Evolutionary conservation across 2,888 invertebrate genomes (phyloP).

Genomic region (Acanthoscelides obtectus): DNA sequence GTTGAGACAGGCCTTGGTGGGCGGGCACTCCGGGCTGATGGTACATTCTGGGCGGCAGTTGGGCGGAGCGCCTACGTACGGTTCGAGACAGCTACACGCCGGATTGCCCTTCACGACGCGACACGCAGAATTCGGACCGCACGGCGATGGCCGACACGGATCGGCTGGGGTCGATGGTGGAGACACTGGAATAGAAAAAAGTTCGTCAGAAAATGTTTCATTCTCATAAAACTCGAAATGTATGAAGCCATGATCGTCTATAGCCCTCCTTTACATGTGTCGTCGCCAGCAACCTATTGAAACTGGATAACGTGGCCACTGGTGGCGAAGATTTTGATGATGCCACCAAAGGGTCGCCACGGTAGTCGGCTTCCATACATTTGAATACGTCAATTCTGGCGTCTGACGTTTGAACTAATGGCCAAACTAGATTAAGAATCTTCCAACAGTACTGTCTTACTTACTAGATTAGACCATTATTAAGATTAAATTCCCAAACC

Average conservation of each 20-base stretch:
- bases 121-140: slow-evolving; percentile 57
- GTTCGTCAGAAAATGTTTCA: no score
- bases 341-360: no score
- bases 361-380: no score
- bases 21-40: slow-evolving; percentile 64
- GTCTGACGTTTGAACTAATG: no score
- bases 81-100: slow-evolving; percentile 59
- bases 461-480: not conserved
- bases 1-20: slow-evolving; percentile 63
- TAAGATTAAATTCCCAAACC: slow-evolving; percentile 5
- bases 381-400: no score
- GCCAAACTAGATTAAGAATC: slow-evolving; percentile 1
- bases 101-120: slow-evolving; percentile 45
- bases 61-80: slow-evolving; percentile 59
- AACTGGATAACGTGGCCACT: no score
- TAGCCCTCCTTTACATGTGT: no score
- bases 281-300: no score
- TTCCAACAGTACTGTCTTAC: no score
- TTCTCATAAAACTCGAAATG: no score
- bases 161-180: slow-evolving; percentile 43
- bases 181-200: slow-evolving; percentile 20
- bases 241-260: no score
- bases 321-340: no score
- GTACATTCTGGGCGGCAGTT: slow-evolving; percentile 69
- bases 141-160: slow-evolving; percentile 65